phyloP scores from a whole-genome alignment of 2,797 vertebrate genomes.

The Phataginus tricuspis region DNA sequence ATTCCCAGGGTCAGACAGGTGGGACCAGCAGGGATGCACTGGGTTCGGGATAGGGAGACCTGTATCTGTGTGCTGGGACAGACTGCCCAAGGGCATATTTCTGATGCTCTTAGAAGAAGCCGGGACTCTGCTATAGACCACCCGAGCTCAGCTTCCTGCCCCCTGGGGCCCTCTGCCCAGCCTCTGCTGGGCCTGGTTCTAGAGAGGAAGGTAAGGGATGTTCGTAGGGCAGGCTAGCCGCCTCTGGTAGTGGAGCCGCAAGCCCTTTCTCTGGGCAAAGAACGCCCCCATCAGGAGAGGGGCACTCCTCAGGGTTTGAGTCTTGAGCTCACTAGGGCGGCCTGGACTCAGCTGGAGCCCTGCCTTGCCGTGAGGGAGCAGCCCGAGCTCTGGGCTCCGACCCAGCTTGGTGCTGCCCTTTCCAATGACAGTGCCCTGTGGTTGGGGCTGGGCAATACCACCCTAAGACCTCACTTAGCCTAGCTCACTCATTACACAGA shows the following conservation, averaged over 20 bases:
- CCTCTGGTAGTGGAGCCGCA: background rate
- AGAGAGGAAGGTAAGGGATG: background rate
- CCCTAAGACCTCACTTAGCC: background rate
- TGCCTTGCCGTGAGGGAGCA: background rate
- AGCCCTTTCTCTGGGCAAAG: background rate
- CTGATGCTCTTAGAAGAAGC: background rate
- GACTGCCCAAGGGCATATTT: background rate
- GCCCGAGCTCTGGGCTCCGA: background rate
- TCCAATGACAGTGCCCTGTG: background rate
- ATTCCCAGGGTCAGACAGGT: background rate
- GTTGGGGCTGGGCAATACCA: background rate
- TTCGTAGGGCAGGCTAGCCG: background rate
- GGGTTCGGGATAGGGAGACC: background rate
- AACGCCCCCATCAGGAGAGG: background rate
- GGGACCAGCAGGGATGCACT: background rate
- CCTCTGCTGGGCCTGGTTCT: background rate
- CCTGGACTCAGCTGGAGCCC: background rate
- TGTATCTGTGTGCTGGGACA: background rate
- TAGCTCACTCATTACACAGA: background rate
- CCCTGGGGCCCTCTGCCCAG: background rate
- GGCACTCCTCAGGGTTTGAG: too few species aligned
- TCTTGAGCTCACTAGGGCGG: background rate
- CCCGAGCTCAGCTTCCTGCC: background rate
- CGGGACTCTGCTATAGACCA: background rate
- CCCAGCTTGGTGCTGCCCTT: background rate